Base-by-base conservation (phyloP, 2,888 invertebrate species). In the Epiblema foenella region DNA sequence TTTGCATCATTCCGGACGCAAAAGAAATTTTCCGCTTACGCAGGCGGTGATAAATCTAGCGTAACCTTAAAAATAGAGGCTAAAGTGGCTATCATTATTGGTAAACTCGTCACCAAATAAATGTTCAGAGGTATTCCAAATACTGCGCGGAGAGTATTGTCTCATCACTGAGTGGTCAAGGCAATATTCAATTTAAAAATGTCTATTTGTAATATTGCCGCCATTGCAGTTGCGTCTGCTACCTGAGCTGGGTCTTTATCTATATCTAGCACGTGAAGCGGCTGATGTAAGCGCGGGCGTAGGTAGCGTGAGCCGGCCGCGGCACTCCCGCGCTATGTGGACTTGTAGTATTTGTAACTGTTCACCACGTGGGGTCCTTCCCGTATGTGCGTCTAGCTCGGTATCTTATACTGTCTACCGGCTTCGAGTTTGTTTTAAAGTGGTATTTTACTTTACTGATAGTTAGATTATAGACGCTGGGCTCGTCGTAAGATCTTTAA, bases 251-350 rank as follows among this genome's bases (percentile, higher is more conserved):
- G 56, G 56, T 37, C 46, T 33, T 37, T 20, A 57, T 33, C 2
- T 29, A 29, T 4, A 29, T 62, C 51, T 67, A 39, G 56, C 63
- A 63, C 72, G 72, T 70, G 52, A 15, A 17, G n/a, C 56, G 78
- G 79, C 77, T 81, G 81, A 81, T 77, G 81, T 82, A 81, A 81
- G 77, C 60, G 65, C 62, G 57, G 62, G 54, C 49, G 74, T 15
- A 69, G 62, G 42, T 79, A 78, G 64, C 77, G 79, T 79, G 72
- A 58, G 69, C 20, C 58, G 67, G 69, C 66, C 56, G 18, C 56
- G 60, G 12, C 52, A 62, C 56, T 49, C 69, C 20, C 12, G 51
- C 57, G 46, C 20, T 49, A 57, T n/a, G 37, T 56, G 49, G 11
- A 20, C 15, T 12, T 7, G 9, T 24, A 8, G 17, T 18, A n/a